Conservation (phyloP, 2,888 invertebrate genomes). For the Drosophila formosana region DNA sequence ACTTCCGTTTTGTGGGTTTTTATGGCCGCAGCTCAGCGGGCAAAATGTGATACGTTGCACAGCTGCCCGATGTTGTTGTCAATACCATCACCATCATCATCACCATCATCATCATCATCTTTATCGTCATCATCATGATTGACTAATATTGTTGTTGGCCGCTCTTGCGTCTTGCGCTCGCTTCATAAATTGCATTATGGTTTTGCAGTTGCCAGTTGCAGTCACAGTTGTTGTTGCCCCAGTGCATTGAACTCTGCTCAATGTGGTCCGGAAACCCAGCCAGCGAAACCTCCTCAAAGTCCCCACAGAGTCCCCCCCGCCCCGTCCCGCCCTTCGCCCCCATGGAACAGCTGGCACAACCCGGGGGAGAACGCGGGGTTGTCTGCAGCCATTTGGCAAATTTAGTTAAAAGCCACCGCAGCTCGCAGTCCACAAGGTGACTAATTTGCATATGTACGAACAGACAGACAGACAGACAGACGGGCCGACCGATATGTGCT, state of each 20-base stretch:
- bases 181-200: slow-evolving; percentile 69
- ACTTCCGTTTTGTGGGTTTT: slow-evolving; percentile 50
- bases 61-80: slow-evolving; percentile 23
- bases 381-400: slow-evolving; percentile 38
- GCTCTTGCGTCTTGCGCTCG: slow-evolving; percentile 25
- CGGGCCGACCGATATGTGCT: no score
- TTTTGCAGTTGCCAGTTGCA: slow-evolving; percentile 23
- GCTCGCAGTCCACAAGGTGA: slow-evolving; percentile 15
- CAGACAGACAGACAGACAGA: background rate
- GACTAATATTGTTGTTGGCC: slow-evolving; percentile 9
- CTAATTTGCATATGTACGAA: slow-evolving; percentile 15
- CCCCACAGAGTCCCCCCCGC: slow-evolving; percentile 7
- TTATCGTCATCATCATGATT: slow-evolving; percentile 6
- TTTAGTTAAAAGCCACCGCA: slow-evolving; percentile 30
- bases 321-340: no score
- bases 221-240: slow-evolving; percentile 16
- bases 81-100: slow-evolving; percentile 26
- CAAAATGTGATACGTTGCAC: slow-evolving; percentile 35
- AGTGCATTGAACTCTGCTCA: slow-evolving; percentile 55
- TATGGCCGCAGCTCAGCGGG: slow-evolving; percentile 6
- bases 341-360: background rate
- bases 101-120: slow-evolving; percentile 5
- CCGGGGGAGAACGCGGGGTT: slow-evolving; percentile 1
- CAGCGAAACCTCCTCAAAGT: slow-evolving; percentile 14
- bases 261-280: slow-evolving; percentile 55